phyloP scores from a whole-genome alignment of 1,140 invertebrate genomes.

The Chymomyza costata region DNA sequence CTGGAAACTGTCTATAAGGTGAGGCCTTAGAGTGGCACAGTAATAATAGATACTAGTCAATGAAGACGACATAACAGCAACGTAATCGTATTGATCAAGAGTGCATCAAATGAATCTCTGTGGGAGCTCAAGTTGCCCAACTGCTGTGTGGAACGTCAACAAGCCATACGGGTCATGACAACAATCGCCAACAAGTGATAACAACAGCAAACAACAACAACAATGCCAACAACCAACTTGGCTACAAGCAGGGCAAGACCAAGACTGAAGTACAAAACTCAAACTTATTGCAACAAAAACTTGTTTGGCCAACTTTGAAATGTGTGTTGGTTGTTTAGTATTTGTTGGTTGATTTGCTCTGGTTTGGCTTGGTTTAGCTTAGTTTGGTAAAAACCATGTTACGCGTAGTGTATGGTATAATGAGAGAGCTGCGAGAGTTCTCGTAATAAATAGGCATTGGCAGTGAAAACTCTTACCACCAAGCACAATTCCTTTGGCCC shows the following conservation, averaged over 20 bases:
- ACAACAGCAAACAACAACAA: conserved; percentile 6
- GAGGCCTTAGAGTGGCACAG: no score
- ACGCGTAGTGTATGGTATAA: conserved; percentile 48
- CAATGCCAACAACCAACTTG: not conserved
- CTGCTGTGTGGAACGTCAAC: conserved; percentile 19
- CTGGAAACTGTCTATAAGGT: no score
- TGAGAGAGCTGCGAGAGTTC: conserved; percentile 15
- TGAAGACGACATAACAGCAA: no score
- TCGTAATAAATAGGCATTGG: no score
- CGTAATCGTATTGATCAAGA: no score
- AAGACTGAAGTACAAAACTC: conserved; percentile 43
- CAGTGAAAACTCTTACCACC: no score
- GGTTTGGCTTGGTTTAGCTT: not conserved
- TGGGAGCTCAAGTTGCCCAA: no score
- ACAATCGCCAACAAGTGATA: no score
- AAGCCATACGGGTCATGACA: no score
- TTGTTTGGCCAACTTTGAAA: conserved; percentile 53
- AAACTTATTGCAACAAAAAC: conserved; percentile 58
- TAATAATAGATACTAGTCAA: no score
- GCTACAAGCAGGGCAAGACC: not conserved
- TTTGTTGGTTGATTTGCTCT: not conserved
- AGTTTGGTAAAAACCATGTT: conserved; percentile 23
- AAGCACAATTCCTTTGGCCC: no score
- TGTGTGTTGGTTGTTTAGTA: conserved; percentile 1
- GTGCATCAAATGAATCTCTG: no score